Conservation (phyloP, 2,888 invertebrate species). For the Trypoxylon attenuatum region DNA sequence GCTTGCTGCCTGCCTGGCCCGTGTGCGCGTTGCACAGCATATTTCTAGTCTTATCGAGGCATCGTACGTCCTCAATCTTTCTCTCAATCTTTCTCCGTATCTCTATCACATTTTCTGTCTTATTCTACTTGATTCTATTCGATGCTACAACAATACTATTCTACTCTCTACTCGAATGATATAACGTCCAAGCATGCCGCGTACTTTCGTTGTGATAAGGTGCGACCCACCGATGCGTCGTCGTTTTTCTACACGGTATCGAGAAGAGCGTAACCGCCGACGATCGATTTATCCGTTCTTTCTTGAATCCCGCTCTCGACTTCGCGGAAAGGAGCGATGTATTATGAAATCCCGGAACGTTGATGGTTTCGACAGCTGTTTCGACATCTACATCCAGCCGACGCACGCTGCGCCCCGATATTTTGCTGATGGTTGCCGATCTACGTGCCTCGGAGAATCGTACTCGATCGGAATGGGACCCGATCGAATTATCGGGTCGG, state of each 20-base stretch:
- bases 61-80: conserved; percentile 33
- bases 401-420: conserved; percentile 14
- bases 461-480: not conserved
- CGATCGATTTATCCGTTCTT: conserved; percentile 42
- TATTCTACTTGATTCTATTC: not conserved
- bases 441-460: not conserved
- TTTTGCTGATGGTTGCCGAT: not conserved
- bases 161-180: too few species aligned
- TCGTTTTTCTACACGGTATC: conserved; percentile 37
- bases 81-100: conserved; percentile 31
- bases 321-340: conserved; percentile 41
- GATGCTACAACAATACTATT: too few species aligned
- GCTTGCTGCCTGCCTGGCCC: conserved; percentile 61
- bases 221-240: conserved; percentile 12
- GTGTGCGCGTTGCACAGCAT: conserved; percentile 50
- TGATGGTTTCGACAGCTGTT: conserved; percentile 60
- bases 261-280: conserved; percentile 39
- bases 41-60: conserved; percentile 52
- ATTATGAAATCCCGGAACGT: conserved; percentile 42
- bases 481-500: too few species aligned
- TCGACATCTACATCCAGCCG: conserved; percentile 54
- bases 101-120: too few species aligned
- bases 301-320: conserved; percentile 39
- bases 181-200: conserved; percentile 58
- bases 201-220: conserved; percentile 58